These are phyloP conservation scores for Ictalurus punctatus DNA, from an alignment of 2,113 vertebrate genomes.

Conservation along the genomic window DNA sequence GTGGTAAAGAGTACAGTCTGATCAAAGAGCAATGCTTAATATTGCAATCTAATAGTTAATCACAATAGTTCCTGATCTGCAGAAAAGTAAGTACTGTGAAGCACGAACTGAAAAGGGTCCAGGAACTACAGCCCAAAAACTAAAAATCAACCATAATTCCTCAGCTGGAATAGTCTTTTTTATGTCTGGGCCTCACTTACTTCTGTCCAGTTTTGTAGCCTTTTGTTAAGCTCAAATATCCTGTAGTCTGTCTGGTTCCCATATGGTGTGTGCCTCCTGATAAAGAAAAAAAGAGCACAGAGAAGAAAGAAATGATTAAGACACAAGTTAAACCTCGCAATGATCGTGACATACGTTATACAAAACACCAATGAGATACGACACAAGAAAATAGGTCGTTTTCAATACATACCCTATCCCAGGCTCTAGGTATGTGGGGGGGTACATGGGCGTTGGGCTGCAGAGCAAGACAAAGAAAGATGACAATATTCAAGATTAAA, in stretches of 20 bases:
- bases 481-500: not conserved
- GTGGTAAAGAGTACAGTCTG: not conserved
- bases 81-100: not conserved
- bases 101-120: not conserved
- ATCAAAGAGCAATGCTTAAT: not conserved
- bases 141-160: not conserved
- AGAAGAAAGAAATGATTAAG: not conserved
- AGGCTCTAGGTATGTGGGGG: conserved; percentile 96
- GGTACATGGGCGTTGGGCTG: conserved; percentile 99
- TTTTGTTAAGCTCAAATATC: conserved; percentile 99
- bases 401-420: conserved; percentile 88
- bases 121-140: not conserved
- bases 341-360: not conserved
- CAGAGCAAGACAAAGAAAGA: conserved; percentile 26
- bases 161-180: not conserved
- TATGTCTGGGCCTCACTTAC: conserved; percentile 65
- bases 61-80: not conserved
- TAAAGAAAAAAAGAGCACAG: not conserved
- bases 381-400: not conserved
- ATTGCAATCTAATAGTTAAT: not conserved
- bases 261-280: conserved; percentile 96
- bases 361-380: not conserved
- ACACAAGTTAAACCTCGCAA: not conserved
- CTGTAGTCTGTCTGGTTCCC: conserved; percentile 99
- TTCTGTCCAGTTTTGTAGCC: conserved; percentile 99